Percentiles rank a stretch among this genome's conserved stretches.
Conservation (phyloP, 2,797 vertebrate genomes). For the Micropoecilia bifurca region DNA sequence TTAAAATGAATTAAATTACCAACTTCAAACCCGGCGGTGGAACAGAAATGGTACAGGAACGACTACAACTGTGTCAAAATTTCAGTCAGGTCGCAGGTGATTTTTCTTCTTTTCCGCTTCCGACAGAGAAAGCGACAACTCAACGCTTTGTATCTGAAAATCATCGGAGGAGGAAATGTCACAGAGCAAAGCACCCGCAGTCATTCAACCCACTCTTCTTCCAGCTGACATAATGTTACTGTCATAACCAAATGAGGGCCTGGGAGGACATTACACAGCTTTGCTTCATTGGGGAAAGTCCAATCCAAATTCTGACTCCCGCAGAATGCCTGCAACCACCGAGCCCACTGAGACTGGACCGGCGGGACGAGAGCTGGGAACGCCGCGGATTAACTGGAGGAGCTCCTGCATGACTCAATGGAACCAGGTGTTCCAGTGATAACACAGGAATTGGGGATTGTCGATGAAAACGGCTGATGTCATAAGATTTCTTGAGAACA, state of each 20-base stretch:
- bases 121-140: constrained; percentile 39
- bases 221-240: constrained; percentile 65
- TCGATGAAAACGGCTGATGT: constrained; percentile 51
- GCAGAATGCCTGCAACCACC: constrained; percentile 61
- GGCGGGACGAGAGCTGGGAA: constrained; percentile 62
- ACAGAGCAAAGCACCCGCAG: constrained; percentile 59
- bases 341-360: constrained; percentile 42
- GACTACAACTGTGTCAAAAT: neutral
- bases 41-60: neutral
- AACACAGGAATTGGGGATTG: constrained; percentile 59
- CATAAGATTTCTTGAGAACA: constrained; percentile 62
- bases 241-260: constrained; percentile 75
- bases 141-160: constrained; percentile 57
- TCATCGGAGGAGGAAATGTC: constrained; percentile 77
- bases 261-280: constrained; percentile 41
- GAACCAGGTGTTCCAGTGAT: constrained; percentile 75
- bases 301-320: constrained; percentile 70
- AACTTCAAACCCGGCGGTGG: neutral
- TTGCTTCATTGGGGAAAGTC: constrained; percentile 64
- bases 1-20: neutral
- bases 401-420: constrained; percentile 63
- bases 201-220: constrained; percentile 63
- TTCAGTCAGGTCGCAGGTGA: constrained; percentile 7
- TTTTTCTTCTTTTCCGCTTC: constrained; percentile 27
- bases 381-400: constrained; percentile 36